Evolutionary conservation across 2,113 vertebrate species (phyloP).

Genomic region (Ictidomys tridecemlineatus): DNA sequence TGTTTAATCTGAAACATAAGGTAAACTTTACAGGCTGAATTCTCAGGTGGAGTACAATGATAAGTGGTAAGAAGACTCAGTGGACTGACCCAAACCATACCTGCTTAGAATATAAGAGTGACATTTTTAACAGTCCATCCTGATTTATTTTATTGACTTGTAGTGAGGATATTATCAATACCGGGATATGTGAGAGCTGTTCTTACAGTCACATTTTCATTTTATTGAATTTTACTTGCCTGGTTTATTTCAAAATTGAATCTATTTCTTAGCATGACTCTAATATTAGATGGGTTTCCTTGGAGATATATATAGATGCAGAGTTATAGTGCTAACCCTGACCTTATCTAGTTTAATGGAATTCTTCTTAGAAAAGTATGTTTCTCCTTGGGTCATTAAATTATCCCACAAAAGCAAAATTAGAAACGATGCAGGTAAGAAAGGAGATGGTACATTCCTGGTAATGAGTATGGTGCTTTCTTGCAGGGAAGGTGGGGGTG

Average conservation of each 20-base stretch:
- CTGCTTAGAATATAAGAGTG: not conserved
- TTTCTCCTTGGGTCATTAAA: constrained; percentile 28
- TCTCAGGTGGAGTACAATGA: not conserved
- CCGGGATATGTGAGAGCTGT: not conserved
- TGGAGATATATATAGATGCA: constrained; percentile 52
- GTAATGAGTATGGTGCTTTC: not conserved
- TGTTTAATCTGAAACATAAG: constrained; percentile 34
- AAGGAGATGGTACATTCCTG: not conserved
- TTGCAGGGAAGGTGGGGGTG: not conserved
- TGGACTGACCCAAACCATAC: not conserved
- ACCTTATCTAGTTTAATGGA: constrained; percentile 32
- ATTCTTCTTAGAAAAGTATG: constrained; percentile 43
- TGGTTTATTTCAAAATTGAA: constrained; percentile 63
- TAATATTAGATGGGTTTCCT: constrained; percentile 69
- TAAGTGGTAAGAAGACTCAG: constrained; percentile 16
- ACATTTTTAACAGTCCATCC: not conserved
- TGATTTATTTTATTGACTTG: not conserved
- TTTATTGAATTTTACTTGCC: constrained; percentile 69
- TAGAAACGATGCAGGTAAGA: not conserved
- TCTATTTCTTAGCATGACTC: constrained; percentile 57
- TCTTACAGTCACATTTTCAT: constrained; percentile 58
- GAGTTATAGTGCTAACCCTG: constrained; percentile 17
- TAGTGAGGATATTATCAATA: not conserved
- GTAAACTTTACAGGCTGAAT: not conserved
- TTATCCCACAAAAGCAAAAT: not conserved